Percentiles rank a stretch among this genome's conserved stretches.
Conservation (phyloP, 1,140 invertebrate genomes). For the Nomia melanderi region DNA sequence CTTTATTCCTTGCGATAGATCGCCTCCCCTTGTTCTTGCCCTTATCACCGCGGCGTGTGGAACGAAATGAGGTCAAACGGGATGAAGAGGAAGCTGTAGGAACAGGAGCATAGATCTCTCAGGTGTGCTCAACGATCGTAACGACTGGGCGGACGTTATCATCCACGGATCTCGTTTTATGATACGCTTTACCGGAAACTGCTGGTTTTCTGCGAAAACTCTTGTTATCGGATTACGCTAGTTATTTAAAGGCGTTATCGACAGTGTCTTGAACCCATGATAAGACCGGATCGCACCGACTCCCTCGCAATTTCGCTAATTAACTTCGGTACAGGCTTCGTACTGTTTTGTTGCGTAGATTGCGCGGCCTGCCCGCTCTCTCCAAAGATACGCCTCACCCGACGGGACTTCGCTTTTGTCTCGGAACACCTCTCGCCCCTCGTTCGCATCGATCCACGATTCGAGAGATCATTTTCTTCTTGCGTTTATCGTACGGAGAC, state of each 20-base stretch:
- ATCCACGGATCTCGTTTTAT: no score
- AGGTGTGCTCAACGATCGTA: not conserved
- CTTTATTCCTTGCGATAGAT: slow-evolving; percentile 52
- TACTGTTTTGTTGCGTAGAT: slow-evolving; percentile 38
- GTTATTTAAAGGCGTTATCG: not conserved
- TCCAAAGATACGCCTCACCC: slow-evolving; percentile 32
- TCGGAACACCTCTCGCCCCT: not conserved
- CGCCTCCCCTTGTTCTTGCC: not conserved
- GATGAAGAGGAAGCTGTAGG: not conserved
- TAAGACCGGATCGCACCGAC: slow-evolving; percentile 9
- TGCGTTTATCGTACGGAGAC: slow-evolving; percentile 1
- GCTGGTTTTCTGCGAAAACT: no score
- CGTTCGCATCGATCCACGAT: not conserved
- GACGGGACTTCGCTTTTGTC: not conserved
- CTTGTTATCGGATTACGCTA: not conserved
- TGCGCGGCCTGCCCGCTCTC: slow-evolving; percentile 13
- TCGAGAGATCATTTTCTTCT: slow-evolving; percentile 7
- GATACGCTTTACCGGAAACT: no score
- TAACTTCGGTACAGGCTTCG: slow-evolving; percentile 32
- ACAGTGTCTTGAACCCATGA: slow-evolving; percentile 11
- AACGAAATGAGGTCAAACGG: not conserved
- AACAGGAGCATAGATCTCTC: not conserved
- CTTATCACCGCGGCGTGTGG: slow-evolving; percentile 26
- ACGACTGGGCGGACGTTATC: no score
- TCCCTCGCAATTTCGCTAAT: slow-evolving; percentile 46